These are phyloP conservation scores for Platerodrilus igneus DNA, from an alignment of 2,888 invertebrate genomes.

Conservation along the genomic window DNA sequence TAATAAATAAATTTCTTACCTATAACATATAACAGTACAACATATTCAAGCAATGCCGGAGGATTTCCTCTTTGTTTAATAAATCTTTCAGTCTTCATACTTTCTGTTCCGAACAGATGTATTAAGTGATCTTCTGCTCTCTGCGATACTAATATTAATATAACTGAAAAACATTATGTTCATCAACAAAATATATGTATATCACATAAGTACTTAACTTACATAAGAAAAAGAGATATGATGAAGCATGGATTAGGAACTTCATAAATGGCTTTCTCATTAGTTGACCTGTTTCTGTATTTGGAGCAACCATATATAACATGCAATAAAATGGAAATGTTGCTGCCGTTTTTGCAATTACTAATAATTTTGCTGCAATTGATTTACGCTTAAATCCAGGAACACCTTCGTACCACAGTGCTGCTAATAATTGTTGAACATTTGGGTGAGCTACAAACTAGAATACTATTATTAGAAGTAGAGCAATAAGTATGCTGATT, in stretches of 20 bases:
- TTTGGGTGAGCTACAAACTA: conserved; percentile 95
- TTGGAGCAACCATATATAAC: conserved; percentile 80
- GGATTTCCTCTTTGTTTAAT: conserved; percentile 76
- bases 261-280: conserved; percentile 96
- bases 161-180: conserved; percentile 57
- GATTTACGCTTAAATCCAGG: conserved; percentile 88
- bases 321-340: conserved; percentile 85
- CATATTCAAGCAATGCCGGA: conserved; percentile 77
- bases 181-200: conserved; percentile 3
- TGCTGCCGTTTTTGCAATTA: conserved; percentile 70
- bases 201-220: conserved; percentile 48
- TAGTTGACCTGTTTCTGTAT: conserved; percentile 71
- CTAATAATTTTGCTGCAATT: conserved; percentile 60
- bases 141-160: conserved; percentile 89
- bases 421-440: conserved; percentile 85
- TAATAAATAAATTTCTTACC: conserved; percentile 51
- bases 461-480: too few relatives aligned
- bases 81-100: conserved; percentile 62
- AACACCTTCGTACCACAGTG: conserved; percentile 93
- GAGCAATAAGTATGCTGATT: neutral
- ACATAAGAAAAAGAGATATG: conserved; percentile 91
- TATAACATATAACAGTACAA: conserved; percentile 79
- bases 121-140: conserved; percentile 75
- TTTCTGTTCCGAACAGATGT: conserved; percentile 66
- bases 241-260: conserved; percentile 90